A percentile compares a stretch with the other conserved stretches of the same genome.
Evolutionary conservation across 1,140 invertebrate genomes (phyloP).

Genomic region (Zaprionus vittiger): DNA sequence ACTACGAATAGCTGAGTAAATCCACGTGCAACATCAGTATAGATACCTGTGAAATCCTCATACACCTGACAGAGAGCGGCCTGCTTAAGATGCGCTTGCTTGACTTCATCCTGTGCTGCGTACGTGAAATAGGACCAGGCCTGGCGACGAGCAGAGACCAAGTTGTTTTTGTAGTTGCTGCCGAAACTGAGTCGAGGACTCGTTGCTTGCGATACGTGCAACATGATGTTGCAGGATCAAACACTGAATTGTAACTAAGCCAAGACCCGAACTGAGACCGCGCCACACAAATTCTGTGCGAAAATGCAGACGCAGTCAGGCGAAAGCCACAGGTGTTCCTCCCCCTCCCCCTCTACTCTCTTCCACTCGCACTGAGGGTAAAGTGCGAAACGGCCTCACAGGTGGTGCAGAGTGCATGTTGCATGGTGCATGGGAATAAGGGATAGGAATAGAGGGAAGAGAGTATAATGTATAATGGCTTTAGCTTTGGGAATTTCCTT

Average conservation of each 20-base stretch:
- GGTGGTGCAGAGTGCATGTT: slow-evolving; percentile 40
- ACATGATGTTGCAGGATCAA: slow-evolving; percentile 65
- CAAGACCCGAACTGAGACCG: slow-evolving; percentile 4
- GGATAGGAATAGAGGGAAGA: background rate
- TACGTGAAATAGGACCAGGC: slow-evolving; percentile 70
- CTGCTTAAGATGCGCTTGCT: slow-evolving; percentile 58
- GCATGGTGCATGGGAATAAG: slow-evolving; percentile 28
- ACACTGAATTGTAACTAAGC: slow-evolving; percentile 62
- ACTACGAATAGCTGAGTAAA: slow-evolving; percentile 7
- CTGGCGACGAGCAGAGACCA: slow-evolving; percentile 65
- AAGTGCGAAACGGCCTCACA: slow-evolving; percentile 50
- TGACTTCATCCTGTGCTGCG: slow-evolving; percentile 47
- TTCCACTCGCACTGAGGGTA: slow-evolving; percentile 26
- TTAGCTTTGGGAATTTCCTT: slow-evolving; percentile 59
- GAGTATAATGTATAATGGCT: slow-evolving; percentile 32
- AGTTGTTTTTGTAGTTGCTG: slow-evolving; percentile 34
- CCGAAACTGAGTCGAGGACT: slow-evolving; percentile 35
- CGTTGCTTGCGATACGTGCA: slow-evolving; percentile 51
- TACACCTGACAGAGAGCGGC: slow-evolving; percentile 68
- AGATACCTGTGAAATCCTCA: slow-evolving; percentile 75
- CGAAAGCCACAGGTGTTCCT: slow-evolving; percentile 64
- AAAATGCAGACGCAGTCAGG: slow-evolving; percentile 29
- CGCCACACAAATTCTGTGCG: slow-evolving; percentile 41
- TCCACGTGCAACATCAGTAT: slow-evolving; percentile 7
- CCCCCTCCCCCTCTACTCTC: background rate